phyloP scores from a whole-genome alignment of 2,888 invertebrate species.

The Drosophila siamana region DNA sequence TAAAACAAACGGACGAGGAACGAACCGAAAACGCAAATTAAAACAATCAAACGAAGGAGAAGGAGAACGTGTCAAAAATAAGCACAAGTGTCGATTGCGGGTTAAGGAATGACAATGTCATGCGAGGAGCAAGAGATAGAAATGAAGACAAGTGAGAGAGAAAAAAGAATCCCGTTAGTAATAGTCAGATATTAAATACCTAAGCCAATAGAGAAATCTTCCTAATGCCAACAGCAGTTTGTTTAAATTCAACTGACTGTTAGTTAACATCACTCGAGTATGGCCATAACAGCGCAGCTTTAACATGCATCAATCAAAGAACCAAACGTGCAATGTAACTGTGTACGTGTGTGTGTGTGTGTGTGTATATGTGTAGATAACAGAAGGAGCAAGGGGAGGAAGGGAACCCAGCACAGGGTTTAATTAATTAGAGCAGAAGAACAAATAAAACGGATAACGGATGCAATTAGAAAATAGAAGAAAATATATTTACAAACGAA shows the following conservation, averaged over 20 bases:
- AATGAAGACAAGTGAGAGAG: constrained; percentile 7
- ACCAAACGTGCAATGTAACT: constrained; percentile 2
- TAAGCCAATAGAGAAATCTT: neutral
- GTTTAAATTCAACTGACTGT: neutral
- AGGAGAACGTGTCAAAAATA: constrained; percentile 26
- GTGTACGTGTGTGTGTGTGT: neutral
- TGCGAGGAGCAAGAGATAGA: constrained; percentile 34
- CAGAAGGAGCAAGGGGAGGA: neutral
- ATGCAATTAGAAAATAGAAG: constrained; percentile 47
- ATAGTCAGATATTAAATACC: constrained; percentile 10
- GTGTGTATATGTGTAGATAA: constrained; percentile 1
- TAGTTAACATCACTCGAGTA: neutral
- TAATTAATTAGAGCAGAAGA: constrained; percentile 2
- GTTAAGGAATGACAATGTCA: constrained; percentile 29
- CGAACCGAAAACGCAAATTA: constrained; percentile 67
- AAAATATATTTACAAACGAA: constrained; percentile 52
- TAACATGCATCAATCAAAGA: neutral
- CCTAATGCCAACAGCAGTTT: neutral
- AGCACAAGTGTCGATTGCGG: constrained; percentile 31
- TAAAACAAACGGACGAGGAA: constrained; percentile 51
- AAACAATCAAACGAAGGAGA: constrained; percentile 62
- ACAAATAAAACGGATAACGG: constrained; percentile 58
- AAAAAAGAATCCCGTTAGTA: constrained; percentile 61
- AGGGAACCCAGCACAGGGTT: constrained; percentile 37
- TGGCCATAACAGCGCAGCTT: neutral